Evolutionary conservation across 2,113 vertebrate genomes (phyloP).

Genomic region (Calypte anna): DNA sequence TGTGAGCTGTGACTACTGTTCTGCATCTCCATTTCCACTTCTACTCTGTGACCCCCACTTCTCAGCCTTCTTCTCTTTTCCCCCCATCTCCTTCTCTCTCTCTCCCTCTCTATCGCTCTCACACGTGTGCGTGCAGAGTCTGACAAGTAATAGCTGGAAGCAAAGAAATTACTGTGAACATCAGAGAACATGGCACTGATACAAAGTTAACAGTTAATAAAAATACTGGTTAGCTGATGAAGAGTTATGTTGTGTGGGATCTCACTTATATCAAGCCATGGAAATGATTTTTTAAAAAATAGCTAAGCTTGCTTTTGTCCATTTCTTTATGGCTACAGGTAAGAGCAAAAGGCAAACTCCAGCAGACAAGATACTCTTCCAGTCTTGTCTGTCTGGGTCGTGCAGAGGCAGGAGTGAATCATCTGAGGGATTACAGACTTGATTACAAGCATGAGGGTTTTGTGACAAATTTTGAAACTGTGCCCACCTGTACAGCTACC

Average conservation of each 20-base stretch:
- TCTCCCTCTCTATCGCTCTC: neutral
- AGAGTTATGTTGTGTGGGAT: neutral
- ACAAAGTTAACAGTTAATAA: constrained; percentile 36
- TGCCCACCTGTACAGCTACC: neutral
- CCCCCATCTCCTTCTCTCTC: neutral
- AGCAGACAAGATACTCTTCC: neutral
- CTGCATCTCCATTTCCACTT: neutral
- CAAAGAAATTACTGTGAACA: constrained; percentile 1
- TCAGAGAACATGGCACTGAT: neutral
- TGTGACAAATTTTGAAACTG: neutral
- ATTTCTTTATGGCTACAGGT: neutral
- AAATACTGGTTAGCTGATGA: neutral
- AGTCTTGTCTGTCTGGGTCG: neutral
- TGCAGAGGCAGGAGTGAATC: neutral
- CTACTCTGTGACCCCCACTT: constrained; percentile 18
- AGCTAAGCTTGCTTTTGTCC: neutral
- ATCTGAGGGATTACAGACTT: neutral
- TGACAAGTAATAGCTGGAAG: constrained; percentile 11
- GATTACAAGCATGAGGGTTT: neutral
- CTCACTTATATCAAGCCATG: neutral
- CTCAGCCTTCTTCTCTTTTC: neutral
- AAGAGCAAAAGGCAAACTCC: neutral
- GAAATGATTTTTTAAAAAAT: neutral
- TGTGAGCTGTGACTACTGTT: constrained; percentile 57
- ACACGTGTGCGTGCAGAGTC: neutral